Evolutionary conservation across 1,140 invertebrate species (phyloP), one percentile per base, ranked within the genome.

Genomic region (Drosophila ironensis): DNA sequence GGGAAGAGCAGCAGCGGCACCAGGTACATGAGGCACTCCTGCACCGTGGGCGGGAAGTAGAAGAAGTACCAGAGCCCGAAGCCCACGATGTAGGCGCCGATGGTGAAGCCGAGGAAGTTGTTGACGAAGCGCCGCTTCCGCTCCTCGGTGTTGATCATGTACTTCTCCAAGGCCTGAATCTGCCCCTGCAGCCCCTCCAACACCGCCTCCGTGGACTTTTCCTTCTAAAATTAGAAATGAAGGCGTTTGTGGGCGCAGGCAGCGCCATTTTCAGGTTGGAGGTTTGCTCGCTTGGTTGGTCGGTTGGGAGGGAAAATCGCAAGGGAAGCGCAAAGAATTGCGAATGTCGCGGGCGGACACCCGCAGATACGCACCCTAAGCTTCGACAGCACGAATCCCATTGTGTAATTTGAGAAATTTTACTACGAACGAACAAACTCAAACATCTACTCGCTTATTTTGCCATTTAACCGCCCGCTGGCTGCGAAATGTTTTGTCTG

Each of bases 171-270:
- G 24, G 93, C 91, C 88, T 94, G 93, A 22, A 98, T 96, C 90
- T 97, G 93, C 91, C 95, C 91, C 88, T 97, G 95, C 61, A 97
- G 91, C 37, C 92, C 91, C 80, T 96, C 96, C 30, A 98, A 90
- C 60, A 96, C 90, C 78, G 95, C 94, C 46, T 93, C 92, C 14
- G 95, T 95, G 11, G 94, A 94, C 91, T 94, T 95, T 91, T 96
- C 95, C 92, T 94, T 95, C 96, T 97, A 91, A 19, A 94, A 94
- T 77, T 88, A 81, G 74, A 70, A 16, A 37, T n/a, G n/a, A n/a
- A n/a, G n/a, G n/a, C n/a, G n/a, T 48, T 63, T 30, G 33, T 48
- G 53, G 44, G 25, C 45, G 33, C 33, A 17, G 5, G 33, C 33
- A 17, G 5, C 41, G 44, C 33, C 33, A 63, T 28, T 63, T 63